These are phyloP conservation scores for Helicoverpa assulta DNA, from an alignment of 2,888 invertebrate species.

Conservation along the genomic window DNA sequence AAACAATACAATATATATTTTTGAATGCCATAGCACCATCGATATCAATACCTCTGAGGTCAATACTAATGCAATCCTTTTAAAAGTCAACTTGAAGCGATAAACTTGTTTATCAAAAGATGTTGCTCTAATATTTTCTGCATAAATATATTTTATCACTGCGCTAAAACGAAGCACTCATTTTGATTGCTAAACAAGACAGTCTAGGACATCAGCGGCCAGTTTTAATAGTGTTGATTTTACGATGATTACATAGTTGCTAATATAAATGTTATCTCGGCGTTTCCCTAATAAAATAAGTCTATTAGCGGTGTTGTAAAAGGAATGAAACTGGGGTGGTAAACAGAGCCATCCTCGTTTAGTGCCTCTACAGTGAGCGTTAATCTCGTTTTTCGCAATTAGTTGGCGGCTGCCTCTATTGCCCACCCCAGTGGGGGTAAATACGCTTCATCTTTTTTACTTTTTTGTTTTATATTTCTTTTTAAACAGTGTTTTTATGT, in stretches of 20 bases:
- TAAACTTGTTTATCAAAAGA: conserved; percentile 7
- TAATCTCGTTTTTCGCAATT: conserved; percentile 89
- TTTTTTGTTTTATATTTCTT: conserved; percentile 75
- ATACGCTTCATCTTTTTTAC: conserved; percentile 76
- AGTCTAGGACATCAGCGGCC: conserved; percentile 47
- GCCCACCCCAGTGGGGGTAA: conserved; percentile 77
- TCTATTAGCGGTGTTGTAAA: conserved; percentile 84
- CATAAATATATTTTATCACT: conserved; percentile 19
- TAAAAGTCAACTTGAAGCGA: conserved; percentile 1
- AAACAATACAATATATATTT: background rate
- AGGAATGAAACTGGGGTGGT: conserved; percentile 79
- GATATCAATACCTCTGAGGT: background rate
- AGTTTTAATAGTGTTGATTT: conserved; percentile 74
- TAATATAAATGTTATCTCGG: conserved; percentile 80
- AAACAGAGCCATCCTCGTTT: conserved; percentile 83
- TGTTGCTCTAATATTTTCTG: conserved; percentile 17
- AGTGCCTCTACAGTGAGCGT: conserved; percentile 83
- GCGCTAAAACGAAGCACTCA: conserved; percentile 32
- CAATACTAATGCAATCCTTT: background rate
- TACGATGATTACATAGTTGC: conserved; percentile 81
- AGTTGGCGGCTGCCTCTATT: conserved; percentile 82
- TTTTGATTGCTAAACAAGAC: conserved; percentile 35
- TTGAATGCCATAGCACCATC: background rate
- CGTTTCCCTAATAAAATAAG: conserved; percentile 83
- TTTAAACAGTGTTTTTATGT: conserved; percentile 74